These are phyloP conservation scores for Cherax quadricarinatus DNA, from an alignment of 1,140 invertebrate species.

Conservation along the genomic window DNA sequence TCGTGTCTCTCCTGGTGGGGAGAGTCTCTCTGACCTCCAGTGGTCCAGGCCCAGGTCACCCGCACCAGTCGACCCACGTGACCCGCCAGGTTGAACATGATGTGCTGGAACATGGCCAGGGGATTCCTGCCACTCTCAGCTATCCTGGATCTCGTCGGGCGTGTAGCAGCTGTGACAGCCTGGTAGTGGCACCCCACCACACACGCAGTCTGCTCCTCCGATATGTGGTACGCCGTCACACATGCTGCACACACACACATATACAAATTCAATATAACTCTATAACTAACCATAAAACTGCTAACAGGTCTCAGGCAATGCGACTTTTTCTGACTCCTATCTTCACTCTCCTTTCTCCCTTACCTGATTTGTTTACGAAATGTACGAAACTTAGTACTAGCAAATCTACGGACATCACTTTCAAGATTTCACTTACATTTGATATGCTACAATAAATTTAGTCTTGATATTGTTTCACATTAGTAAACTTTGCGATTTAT, in stretches of 20 bases:
- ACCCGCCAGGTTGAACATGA: constrained; percentile 54
- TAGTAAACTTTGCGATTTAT: too few species aligned
- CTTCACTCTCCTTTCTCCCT: too few species aligned
- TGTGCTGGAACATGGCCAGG: constrained; percentile 56
- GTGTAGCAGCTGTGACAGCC: constrained; percentile 52
- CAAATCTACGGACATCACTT: too few species aligned
- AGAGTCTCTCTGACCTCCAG: neutral
- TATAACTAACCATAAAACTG: too few species aligned
- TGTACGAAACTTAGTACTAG: too few species aligned
- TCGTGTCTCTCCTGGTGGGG: constrained; percentile 24
- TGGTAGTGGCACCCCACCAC: constrained; percentile 67
- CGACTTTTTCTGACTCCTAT: too few species aligned
- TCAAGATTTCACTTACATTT: too few species aligned
- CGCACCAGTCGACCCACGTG: constrained; percentile 56
- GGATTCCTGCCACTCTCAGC: constrained; percentile 2
- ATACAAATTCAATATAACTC: too few species aligned
- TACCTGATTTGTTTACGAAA: too few species aligned
- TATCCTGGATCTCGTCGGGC: constrained; percentile 5
- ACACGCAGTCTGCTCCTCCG: constrained; percentile 59
- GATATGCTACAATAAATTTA: too few species aligned
- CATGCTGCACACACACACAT: constrained; percentile 46
- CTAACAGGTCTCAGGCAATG: too few species aligned
- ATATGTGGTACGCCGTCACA: constrained; percentile 53
- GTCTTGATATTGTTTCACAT: too few species aligned
- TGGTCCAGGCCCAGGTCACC: constrained; percentile 54